Percentiles rank a stretch among this genome's conserved stretches.
Conservation (phyloP, 2,888 invertebrate species). For the Diplolepis rosae region DNA sequence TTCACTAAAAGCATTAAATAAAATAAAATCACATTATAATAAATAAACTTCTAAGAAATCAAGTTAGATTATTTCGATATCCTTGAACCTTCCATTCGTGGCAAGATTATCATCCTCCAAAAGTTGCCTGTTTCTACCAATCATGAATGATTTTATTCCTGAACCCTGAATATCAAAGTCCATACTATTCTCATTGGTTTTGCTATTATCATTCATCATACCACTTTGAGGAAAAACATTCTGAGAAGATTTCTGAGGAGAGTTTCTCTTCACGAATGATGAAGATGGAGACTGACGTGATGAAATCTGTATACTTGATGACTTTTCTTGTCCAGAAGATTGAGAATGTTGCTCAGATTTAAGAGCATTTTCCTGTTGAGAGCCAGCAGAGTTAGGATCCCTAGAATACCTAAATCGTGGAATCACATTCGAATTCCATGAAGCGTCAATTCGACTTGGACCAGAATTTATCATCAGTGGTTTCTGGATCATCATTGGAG, state of each 20-base stretch:
- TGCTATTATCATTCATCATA: background rate
- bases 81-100: background rate
- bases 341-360: background rate
- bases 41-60: background rate
- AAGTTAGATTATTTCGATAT: background rate
- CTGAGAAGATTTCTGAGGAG: background rate
- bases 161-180: background rate
- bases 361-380: background rate
- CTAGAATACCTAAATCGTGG: background rate
- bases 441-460: background rate
- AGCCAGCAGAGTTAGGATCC: background rate
- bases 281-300: background rate
- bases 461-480: background rate
- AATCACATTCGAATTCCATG: background rate
- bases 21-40: background rate
- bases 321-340: background rate
- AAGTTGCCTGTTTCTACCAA: background rate
- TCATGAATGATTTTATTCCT: background rate
- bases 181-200: background rate
- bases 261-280: background rate
- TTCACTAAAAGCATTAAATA: background rate
- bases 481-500: background rate
- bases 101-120: background rate
- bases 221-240: background rate
- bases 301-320: background rate